Evolutionary conservation across 2,888 invertebrate genomes (phyloP).

Genomic region (Euphydryas editha): DNA sequence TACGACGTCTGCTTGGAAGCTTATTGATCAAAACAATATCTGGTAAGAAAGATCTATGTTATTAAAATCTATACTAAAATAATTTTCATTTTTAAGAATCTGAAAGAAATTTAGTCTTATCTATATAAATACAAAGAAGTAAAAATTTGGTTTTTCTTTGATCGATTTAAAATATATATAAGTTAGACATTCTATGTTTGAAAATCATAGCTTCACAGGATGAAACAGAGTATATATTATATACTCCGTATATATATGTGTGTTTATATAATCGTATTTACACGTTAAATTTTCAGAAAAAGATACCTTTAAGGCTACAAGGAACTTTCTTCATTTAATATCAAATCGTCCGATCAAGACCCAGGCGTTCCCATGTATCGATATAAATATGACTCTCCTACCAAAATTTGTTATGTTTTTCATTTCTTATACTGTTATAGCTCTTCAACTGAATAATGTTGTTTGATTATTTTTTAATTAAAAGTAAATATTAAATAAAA

Average conservation of each 20-base stretch:
- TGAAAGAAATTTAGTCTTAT: no score
- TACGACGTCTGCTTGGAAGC: conserved; percentile 48
- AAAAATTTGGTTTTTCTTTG: no score
- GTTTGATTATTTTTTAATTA: conserved; percentile 25
- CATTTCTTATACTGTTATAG: conserved; percentile 59
- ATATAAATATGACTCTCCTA: conserved; percentile 57
- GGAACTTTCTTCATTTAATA: conserved; percentile 54
- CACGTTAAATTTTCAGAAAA: conserved; percentile 51
- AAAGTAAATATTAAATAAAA: neutral
- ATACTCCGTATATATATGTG: no score
- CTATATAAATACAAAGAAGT: no score
- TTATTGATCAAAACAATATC: conserved; percentile 41
- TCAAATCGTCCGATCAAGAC: conserved; percentile 49
- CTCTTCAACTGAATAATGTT: conserved; percentile 60
- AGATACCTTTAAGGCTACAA: conserved; percentile 48
- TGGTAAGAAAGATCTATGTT: conserved; percentile 44
- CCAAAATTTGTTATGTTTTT: conserved; percentile 56
- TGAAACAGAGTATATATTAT: no score
- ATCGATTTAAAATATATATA: no score
- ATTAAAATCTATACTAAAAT: no score
- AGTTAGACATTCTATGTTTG: no score
- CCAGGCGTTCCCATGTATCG: conserved; percentile 50
- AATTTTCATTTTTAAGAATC: no score
- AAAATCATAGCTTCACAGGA: no score
- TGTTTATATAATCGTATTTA: no score